These are phyloP conservation scores for Hypolimnas misippus DNA, from an alignment of 2,888 invertebrate species.

Conservation along the genomic window DNA sequence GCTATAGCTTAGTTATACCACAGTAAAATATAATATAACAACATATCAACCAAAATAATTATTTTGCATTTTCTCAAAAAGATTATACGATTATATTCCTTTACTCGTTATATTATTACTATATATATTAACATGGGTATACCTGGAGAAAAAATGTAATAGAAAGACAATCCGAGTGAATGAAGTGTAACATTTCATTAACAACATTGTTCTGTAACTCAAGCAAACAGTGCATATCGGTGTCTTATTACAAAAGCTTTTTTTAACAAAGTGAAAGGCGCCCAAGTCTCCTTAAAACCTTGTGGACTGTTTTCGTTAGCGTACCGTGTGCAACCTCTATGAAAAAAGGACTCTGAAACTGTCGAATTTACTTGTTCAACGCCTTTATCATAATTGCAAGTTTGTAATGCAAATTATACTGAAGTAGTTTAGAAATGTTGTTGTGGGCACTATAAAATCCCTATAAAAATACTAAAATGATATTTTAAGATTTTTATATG, in stretches of 20 bases:
- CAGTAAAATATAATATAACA: too few relatives aligned
- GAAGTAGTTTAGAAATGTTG: too few relatives aligned
- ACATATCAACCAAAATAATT: too few relatives aligned
- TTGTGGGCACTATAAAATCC: too few relatives aligned
- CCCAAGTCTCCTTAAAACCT: constrained; percentile 76
- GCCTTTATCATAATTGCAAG: not conserved
- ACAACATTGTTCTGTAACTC: constrained; percentile 64
- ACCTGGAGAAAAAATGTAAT: constrained; percentile 22
- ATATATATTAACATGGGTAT: constrained; percentile 18
- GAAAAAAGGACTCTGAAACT: constrained; percentile 45
- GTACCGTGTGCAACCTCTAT: constrained; percentile 58
- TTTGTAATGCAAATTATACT: not conserved
- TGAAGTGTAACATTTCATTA: constrained; percentile 76
- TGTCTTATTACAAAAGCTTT: constrained; percentile 75
- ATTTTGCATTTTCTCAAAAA: too few relatives aligned
- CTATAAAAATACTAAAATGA: too few relatives aligned
- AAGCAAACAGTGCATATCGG: constrained; percentile 69
- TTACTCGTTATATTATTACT: too few relatives aligned
- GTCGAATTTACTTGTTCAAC: constrained; percentile 11
- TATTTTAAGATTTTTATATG: too few relatives aligned
- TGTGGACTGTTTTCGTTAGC: constrained; percentile 74
- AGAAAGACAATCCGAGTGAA: constrained; percentile 55
- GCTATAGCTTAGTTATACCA: too few relatives aligned
- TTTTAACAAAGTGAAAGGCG: constrained; percentile 73
- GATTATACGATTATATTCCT: too few relatives aligned